Evolutionary conservation across 2,888 invertebrate species (phyloP).

Genomic region (Stramonita haemastoma): DNA sequence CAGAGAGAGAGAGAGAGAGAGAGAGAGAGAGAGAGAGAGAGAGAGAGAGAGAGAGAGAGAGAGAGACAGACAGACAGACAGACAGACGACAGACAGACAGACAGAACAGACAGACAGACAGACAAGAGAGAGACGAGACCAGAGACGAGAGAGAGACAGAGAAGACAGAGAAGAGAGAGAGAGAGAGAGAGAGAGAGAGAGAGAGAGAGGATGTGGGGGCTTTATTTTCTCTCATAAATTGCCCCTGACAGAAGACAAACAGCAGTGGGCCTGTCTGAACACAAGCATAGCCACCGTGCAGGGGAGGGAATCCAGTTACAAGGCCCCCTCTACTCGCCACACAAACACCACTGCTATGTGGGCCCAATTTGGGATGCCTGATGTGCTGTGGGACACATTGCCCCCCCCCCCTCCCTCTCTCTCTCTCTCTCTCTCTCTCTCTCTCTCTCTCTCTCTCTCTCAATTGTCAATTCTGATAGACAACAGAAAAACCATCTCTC

Average conservation of each 20-base stretch:
- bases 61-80: background rate
- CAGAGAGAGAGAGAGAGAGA: background rate
- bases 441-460: too few species aligned
- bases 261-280: background rate
- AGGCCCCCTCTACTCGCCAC: too few species aligned
- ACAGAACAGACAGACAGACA: background rate
- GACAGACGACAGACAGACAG: background rate
- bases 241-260: background rate
- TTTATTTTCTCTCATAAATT: background rate
- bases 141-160: background rate
- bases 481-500: too few species aligned
- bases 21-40: constrained; percentile 13
- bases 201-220: too few species aligned
- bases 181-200: background rate
- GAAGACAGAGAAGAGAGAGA: constrained; percentile 8
- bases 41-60: background rate
- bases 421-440: too few species aligned
- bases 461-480: too few species aligned
- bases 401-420: background rate
- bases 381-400: background rate
- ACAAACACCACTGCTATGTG: too few species aligned
- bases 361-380: background rate
- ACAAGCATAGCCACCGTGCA: background rate
- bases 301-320: background rate
- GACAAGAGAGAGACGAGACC: too few species aligned